These are phyloP conservation scores for Glareola pratincola DNA, from an alignment of 2,113 vertebrate genomes.

Conservation along the genomic window DNA sequence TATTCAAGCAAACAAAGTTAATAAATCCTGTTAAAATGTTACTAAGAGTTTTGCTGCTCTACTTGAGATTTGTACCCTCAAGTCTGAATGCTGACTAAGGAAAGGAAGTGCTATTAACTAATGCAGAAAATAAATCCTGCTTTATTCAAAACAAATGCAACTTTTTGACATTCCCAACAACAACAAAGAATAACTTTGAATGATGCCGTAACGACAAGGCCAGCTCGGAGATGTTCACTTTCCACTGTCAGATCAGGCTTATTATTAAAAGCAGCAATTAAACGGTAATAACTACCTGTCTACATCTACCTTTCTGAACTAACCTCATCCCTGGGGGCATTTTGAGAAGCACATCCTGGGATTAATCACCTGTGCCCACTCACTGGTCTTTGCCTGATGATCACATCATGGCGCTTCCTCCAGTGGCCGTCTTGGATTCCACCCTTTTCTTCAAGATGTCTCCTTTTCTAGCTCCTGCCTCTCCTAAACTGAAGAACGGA, in stretches of 20 bases:
- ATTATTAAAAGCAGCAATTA: neutral
- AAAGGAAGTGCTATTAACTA: slow-evolving; percentile 32
- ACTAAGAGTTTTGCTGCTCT: slow-evolving; percentile 28
- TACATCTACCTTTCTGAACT: neutral
- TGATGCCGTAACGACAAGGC: neutral
- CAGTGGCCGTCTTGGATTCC: neutral
- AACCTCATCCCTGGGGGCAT: neutral
- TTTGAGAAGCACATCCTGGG: neutral
- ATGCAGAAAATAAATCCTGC: slow-evolving; percentile 4
- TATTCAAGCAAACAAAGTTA: slow-evolving; percentile 50
- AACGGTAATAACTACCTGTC: neutral
- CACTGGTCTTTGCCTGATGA: neutral
- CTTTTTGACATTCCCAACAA: neutral
- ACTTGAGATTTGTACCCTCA: slow-evolving; percentile 7
- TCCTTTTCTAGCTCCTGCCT: neutral
- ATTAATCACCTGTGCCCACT: neutral
- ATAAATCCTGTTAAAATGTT: slow-evolving; percentile 60
- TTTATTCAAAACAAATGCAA: neutral
- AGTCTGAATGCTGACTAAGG: neutral
- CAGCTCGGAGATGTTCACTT: neutral
- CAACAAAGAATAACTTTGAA: neutral
- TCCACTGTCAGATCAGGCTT: neutral
- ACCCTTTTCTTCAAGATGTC: neutral
- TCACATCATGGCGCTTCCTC: neutral
- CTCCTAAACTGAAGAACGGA: neutral